These are phyloP conservation scores for Drosophila carrolli DNA, from an alignment of 1,140 invertebrate genomes.

Conservation along the genomic window DNA sequence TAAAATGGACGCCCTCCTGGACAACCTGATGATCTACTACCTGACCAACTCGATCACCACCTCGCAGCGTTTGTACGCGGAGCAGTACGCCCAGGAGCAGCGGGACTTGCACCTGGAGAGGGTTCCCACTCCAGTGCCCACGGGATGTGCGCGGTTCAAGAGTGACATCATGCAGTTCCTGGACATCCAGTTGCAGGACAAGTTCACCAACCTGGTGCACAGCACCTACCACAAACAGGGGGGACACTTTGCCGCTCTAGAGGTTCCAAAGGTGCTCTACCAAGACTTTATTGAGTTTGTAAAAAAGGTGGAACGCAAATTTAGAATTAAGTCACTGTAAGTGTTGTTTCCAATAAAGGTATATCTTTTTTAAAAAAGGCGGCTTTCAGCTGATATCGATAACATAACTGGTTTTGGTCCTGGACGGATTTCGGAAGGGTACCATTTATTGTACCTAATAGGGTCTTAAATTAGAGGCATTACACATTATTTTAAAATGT, in stretches of 20 bases:
- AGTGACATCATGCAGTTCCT: constrained; percentile 87
- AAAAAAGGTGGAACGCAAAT: constrained; percentile 73
- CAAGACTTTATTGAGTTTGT: constrained; percentile 87
- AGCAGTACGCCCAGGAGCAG: constrained; percentile 85
- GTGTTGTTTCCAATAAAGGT: constrained; percentile 1
- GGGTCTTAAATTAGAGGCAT: too few relatives aligned
- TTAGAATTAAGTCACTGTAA: constrained; percentile 63
- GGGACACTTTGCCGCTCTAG: constrained; percentile 94
- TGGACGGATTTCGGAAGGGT: not conserved
- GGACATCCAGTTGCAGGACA: constrained; percentile 87
- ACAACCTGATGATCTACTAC: constrained; percentile 96
- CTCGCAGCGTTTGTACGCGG: constrained; percentile 91
- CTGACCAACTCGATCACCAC: constrained; percentile 90
- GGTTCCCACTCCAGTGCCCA: constrained; percentile 87
- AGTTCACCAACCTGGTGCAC: constrained; percentile 88
- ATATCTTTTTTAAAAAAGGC: not conserved
- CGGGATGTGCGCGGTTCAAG: constrained; percentile 88
- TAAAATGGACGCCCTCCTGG: constrained; percentile 91
- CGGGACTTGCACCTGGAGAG: constrained; percentile 85
- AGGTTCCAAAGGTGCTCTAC: constrained; percentile 89
- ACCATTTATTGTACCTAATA: not conserved
- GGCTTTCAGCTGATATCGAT: constrained; percentile 20
- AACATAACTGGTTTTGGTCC: constrained; percentile 1
- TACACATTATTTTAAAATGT: too few relatives aligned
- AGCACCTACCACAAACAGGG: constrained; percentile 88